Percentiles rank a stretch among this genome's conserved stretches.
Evolutionary conservation across 2,797 vertebrate species (phyloP).

Genomic region (Molothrus aeneus): DNA sequence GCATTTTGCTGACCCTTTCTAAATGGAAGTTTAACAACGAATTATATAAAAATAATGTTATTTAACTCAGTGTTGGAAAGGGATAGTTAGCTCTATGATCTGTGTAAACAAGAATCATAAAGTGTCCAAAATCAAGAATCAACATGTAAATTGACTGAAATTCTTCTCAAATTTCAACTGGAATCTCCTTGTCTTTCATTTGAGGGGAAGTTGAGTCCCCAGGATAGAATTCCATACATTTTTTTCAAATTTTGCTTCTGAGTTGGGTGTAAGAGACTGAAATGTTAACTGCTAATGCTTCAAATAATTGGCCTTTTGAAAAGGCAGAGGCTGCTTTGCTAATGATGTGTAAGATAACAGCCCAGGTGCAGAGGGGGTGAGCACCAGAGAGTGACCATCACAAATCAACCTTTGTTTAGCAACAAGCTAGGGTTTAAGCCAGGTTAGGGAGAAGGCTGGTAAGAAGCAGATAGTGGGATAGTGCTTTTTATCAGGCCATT

Average conservation of each 20-base stretch:
- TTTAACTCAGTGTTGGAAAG: neutral
- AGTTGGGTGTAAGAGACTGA: neutral
- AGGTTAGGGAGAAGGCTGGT: neutral
- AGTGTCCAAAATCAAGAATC: neutral
- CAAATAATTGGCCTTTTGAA: neutral
- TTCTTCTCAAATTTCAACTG: neutral
- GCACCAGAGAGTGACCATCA: neutral
- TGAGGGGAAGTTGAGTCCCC: neutral
- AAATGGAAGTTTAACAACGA: neutral
- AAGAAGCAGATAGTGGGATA: neutral
- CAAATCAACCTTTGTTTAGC: neutral
- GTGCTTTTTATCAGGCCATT: neutral
- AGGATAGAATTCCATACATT: neutral
- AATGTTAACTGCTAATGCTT: neutral
- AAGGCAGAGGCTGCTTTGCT: neutral
- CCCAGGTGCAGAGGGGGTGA: neutral
- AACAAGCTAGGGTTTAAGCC: neutral
- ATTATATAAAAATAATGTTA: neutral
- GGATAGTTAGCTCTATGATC: neutral
- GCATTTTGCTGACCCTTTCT: neutral
- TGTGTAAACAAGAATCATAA: neutral
- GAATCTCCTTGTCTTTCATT: neutral
- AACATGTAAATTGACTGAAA: neutral
- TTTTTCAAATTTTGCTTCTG: neutral
- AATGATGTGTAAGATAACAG: neutral